phyloP scores from a whole-genome alignment of 1,140 invertebrate species.

The Halesus radiatus region DNA sequence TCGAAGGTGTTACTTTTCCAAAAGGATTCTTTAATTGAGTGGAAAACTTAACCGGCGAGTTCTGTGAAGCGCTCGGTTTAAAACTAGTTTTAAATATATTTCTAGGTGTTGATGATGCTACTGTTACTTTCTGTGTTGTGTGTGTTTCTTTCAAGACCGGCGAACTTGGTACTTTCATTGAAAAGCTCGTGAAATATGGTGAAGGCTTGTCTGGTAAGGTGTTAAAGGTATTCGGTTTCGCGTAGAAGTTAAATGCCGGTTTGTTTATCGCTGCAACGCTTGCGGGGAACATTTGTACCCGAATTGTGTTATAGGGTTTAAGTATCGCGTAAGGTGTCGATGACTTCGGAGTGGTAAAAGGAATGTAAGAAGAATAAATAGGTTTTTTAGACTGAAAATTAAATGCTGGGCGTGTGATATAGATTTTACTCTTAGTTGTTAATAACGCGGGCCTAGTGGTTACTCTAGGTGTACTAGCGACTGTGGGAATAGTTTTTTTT shows the following conservation, averaged over 20 bases:
- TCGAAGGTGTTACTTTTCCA: neutral
- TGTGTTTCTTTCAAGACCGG: neutral
- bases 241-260: slow-evolving; percentile 1
- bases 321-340: too few relatives aligned
- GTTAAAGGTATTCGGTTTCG: neutral
- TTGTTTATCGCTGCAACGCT: neutral
- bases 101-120: slow-evolving; percentile 4
- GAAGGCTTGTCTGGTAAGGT: neutral
- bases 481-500: neutral
- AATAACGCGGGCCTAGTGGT: too few relatives aligned
- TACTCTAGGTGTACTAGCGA: too few relatives aligned
- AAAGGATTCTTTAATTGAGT: slow-evolving; percentile 1
- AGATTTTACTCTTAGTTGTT: too few relatives aligned
- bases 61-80: neutral
- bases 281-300: neutral
- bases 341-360: too few relatives aligned
- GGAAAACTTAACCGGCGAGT: neutral
- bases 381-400: too few relatives aligned
- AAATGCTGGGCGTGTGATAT: too few relatives aligned
- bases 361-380: too few relatives aligned
- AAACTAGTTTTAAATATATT: slow-evolving; percentile 28
- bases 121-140: neutral
- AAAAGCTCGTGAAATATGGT: neutral
- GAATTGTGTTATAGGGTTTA: too few relatives aligned
- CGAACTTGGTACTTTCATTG: neutral